Evolutionary conservation across 2,113 vertebrate species (phyloP).

Genomic region (Forbesichthys agassizii): DNA sequence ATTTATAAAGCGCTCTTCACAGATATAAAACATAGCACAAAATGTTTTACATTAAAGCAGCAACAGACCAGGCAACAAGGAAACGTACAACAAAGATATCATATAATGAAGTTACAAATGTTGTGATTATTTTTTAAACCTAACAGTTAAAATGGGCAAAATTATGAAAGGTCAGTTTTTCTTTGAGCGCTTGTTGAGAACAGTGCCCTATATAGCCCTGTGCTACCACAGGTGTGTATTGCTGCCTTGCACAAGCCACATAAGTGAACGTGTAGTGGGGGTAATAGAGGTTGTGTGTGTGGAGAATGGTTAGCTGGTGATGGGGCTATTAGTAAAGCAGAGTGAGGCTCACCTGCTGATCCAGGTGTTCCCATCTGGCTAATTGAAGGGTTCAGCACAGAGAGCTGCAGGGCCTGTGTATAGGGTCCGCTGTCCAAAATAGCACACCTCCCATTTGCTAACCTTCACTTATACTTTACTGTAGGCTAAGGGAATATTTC

Average conservation of each 20-base stretch:
- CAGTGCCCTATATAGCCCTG: constrained; percentile 38
- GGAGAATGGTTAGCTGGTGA: constrained; percentile 44
- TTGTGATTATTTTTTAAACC: too few relatives aligned
- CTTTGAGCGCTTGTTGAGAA: constrained; percentile 35
- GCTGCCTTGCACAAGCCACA: constrained; percentile 28
- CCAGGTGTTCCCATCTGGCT: constrained; percentile 70
- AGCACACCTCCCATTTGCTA: constrained; percentile 8
- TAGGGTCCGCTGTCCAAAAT: constrained; percentile 27
- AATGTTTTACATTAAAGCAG: too few relatives aligned
- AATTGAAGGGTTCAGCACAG: constrained; percentile 63
- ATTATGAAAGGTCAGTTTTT: constrained; percentile 29
- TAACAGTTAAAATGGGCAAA: constrained; percentile 1
- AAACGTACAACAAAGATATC: too few relatives aligned
- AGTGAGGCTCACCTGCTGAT: constrained; percentile 66
- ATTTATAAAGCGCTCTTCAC: too few relatives aligned
- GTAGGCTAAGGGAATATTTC: constrained; percentile 19
- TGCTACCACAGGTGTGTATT: constrained; percentile 46
- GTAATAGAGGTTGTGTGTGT: constrained; percentile 38
- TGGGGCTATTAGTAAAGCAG: constrained; percentile 58
- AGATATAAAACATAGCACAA: too few relatives aligned
- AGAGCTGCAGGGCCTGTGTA: constrained; percentile 43
- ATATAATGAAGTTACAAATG: too few relatives aligned
- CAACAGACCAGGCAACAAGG: too few relatives aligned
- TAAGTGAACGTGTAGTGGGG: constrained; percentile 24
- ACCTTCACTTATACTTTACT: background rate